These are phyloP conservation scores for Melipona quadrifasciata DNA, from an alignment of 1,140 invertebrate genomes.

Conservation along the genomic window DNA sequence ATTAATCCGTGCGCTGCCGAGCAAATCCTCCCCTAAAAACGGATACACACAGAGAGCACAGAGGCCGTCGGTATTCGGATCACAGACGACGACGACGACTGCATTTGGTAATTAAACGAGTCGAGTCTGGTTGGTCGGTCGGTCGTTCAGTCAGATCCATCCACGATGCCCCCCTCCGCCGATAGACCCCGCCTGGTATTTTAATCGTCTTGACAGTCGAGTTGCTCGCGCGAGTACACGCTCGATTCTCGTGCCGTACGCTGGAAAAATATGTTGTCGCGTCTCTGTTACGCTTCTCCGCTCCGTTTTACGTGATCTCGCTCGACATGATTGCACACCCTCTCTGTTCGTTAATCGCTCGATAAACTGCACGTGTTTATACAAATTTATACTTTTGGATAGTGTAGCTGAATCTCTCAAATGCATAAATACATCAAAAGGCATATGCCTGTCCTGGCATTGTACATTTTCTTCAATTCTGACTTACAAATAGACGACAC, in stretches of 20 bases:
- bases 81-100: conserved; percentile 51
- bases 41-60: conserved; percentile 44
- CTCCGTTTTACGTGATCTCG: background rate
- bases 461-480: too few species aligned
- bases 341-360: background rate
- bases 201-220: conserved; percentile 58
- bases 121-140: conserved; percentile 16
- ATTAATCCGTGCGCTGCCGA: conserved; percentile 58
- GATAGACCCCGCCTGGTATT: conserved; percentile 32
- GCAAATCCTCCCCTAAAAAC: conserved; percentile 65
- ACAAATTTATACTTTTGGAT: background rate
- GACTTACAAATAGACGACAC: too few species aligned
- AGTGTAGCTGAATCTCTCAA: too few species aligned
- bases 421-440: too few species aligned
- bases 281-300: background rate
- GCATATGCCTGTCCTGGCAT: too few species aligned
- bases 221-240: background rate
- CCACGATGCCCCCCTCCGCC: background rate
- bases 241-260: background rate
- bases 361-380: background rate
- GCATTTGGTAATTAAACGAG: conserved; percentile 65
- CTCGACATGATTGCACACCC: too few species aligned
- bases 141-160: conserved; percentile 6
- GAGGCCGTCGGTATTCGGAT: conserved; percentile 33
- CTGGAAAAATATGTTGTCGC: background rate